A percentile compares a stretch with the other conserved stretches of the same genome.
Conservation (phyloP, 2,113 vertebrate species). For the Herpetotheres cachinnans region DNA sequence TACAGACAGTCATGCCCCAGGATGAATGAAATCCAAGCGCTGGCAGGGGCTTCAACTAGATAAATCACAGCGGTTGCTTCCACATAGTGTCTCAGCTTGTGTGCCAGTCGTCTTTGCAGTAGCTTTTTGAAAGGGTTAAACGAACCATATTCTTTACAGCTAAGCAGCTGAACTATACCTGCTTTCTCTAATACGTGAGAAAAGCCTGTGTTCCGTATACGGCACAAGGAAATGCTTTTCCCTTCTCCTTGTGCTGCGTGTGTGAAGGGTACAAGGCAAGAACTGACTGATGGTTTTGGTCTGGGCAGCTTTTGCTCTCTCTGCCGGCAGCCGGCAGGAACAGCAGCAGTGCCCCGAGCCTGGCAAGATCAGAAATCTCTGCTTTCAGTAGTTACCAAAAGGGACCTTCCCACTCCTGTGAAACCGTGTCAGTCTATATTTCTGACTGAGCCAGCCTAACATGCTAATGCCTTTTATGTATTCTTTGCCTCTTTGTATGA, state of each 20-base stretch:
- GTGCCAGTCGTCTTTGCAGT: not conserved
- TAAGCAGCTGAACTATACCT: not conserved
- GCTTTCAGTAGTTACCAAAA: not conserved
- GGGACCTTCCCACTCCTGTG: not conserved
- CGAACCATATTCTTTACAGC: not conserved
- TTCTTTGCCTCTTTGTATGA: not conserved
- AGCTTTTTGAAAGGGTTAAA: not conserved
- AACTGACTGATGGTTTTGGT: not conserved
- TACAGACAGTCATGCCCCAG: rapidly evolving
- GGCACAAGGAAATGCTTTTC: not conserved
- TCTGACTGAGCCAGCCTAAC: rapidly evolving
- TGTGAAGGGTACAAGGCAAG: not conserved
- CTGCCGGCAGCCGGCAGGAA: slow-evolving; percentile 26
- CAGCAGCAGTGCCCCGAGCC: not conserved
- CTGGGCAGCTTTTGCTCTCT: slow-evolving; percentile 23
- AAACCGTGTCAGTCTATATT: not conserved
- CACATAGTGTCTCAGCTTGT: rapidly evolving
- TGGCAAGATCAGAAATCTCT: not conserved
- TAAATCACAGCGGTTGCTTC: not conserved
- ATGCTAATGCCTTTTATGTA: not conserved
- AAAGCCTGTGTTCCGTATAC: not conserved
- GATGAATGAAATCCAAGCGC: not conserved
- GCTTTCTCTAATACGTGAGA: not conserved
- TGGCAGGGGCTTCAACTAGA: not conserved
- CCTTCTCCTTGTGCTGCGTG: not conserved